Base-by-base conservation (phyloP, 2,113 vertebrate species). In the Tragulus kanchil region DNA sequence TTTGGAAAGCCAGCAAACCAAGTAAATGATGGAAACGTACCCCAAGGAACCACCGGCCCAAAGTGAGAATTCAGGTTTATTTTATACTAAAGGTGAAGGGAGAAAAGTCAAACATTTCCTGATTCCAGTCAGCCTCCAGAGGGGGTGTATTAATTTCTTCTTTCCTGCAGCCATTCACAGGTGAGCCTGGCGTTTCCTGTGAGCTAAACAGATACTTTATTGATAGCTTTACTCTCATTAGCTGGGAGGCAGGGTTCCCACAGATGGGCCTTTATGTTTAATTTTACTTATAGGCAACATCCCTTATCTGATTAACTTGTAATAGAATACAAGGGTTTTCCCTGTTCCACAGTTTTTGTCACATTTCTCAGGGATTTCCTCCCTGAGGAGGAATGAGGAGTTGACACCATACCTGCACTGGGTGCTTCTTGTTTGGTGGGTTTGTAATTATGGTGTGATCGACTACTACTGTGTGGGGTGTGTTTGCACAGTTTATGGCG, bases 331-430 rank as follows among this genome's bases (percentile, higher is more conserved):
- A 7, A 36, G 36, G 31, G 19, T 13, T 81, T 58, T 15, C 54
- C 54, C 54, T 58, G 3, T 58, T 81, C 23, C 78, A 25, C 14
- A 6, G 5, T 3, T 23, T 95, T 97, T 84, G 67, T 62, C 79
- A n/a, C 83, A 2, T 83, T 67, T 94, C 61, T 79, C n/a, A 86
- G 78, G n/a, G 52, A n/a, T n/a, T n/a, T n/a, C n/a, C n/a, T n/a
- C n/a, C n/a, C n/a, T n/a, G n/a, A 95, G 54, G 48, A 12, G 79
- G 16, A 31, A 25, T 36, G 45, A 67, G 17, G 31, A 50, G 9
- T 8, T 73, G 42, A 54, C 9, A 59, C 16, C 31, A 31, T 52
- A 48, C 14, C 26, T 3, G 3, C 7, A 7, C 9, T n/a, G 23
- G 21, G 6, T 69, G 19, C 50, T 89, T 13, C n/a, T 69, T 78